phyloP scores from a whole-genome alignment of 2,113 vertebrate species.

The Sarotherodon lohbergeri region DNA sequence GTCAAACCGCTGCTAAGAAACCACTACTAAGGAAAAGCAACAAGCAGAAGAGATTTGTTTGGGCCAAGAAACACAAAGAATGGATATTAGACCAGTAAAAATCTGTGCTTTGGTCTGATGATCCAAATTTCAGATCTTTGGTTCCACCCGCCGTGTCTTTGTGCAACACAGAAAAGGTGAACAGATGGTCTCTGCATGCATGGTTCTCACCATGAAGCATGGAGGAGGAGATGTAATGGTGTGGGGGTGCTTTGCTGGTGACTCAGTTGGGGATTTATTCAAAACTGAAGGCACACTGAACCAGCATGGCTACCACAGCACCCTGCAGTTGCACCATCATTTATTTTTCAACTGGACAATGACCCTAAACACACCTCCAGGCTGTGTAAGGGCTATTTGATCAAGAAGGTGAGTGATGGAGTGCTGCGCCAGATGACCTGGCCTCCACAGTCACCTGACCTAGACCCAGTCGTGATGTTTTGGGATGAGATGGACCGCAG shows the following conservation, averaged over 20 bases:
- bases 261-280: not conserved
- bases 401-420: not conserved
- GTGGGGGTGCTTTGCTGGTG: accelerated
- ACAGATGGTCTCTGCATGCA: not conserved
- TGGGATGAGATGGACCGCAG: accelerated
- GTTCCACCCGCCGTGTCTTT: not conserved
- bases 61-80: accelerated
- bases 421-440: not conserved
- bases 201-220: not conserved
- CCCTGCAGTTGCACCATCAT: not conserved
- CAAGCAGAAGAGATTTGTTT: not conserved
- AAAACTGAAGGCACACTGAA: not conserved
- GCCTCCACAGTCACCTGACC: not conserved
- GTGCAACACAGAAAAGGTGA: not conserved
- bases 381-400: not conserved
- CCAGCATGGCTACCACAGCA: not conserved
- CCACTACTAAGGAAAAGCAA: not conserved
- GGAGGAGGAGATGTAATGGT: accelerated
- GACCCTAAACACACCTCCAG: not conserved
- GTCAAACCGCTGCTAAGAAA: too few relatives aligned
- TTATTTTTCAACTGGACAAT: not conserved
- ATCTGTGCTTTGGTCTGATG: not conserved
- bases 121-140: not conserved
- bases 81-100: accelerated
- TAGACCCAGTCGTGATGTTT: not conserved